Conservation (phyloP, 2,113 vertebrate genomes). For the Sorex fumeus region DNA sequence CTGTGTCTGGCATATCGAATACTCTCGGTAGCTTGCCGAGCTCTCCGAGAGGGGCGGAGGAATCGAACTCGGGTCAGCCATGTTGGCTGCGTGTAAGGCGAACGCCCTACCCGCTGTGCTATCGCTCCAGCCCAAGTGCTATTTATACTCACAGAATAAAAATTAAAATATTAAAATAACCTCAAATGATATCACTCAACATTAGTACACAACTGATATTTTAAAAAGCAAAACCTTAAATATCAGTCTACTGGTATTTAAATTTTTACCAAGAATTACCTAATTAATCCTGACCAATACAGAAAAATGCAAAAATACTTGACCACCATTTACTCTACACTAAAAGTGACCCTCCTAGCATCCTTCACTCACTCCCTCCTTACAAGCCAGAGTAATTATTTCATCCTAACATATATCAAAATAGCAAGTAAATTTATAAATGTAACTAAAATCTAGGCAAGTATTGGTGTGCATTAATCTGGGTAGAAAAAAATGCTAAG, state of each 20-base stretch:
- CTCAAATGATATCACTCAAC: conserved; percentile 43
- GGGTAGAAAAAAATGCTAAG: conserved; percentile 28
- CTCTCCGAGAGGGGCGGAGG: too few relatives aligned
- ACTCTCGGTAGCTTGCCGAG: too few relatives aligned
- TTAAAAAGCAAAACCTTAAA: conserved; percentile 58
- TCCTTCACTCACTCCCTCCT: background rate
- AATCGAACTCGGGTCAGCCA: too few relatives aligned
- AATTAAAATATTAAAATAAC: background rate
- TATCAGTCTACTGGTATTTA: background rate
- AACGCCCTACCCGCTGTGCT: too few relatives aligned
- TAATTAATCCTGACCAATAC: conserved; percentile 9
- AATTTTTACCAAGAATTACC: conserved; percentile 50
- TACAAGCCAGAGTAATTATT: conserved; percentile 55
- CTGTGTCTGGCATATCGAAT: too few relatives aligned
- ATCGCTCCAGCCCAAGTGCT: too few relatives aligned
- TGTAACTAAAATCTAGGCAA: background rate
- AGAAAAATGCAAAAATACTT: conserved; percentile 36
- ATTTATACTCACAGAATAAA: too few relatives aligned
- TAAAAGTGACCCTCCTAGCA: conserved; percentile 34
- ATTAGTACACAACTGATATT: conserved; percentile 44
- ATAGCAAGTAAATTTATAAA: conserved; percentile 13
- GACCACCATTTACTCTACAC: background rate
- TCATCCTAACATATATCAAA: background rate
- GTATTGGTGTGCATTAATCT: background rate
- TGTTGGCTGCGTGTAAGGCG: too few relatives aligned